Conservation (phyloP, 2,888 invertebrate species). For the Drepana falcataria region DNA sequence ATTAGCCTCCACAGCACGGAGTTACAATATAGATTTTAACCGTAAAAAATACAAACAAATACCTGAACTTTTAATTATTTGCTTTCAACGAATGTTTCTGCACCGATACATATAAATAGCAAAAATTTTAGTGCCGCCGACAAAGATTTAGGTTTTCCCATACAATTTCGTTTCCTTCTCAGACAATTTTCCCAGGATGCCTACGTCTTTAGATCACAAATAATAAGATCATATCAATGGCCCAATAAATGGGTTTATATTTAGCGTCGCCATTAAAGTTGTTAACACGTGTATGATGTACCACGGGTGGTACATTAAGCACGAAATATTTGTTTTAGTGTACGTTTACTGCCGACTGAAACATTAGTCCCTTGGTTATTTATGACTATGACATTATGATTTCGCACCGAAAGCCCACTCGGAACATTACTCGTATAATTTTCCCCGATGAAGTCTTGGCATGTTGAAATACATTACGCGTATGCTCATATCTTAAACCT, state of each 20-base stretch:
- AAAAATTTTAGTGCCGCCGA: no score
- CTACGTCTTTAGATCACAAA: background rate
- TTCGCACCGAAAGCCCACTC: constrained; percentile 26
- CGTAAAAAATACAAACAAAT: no score
- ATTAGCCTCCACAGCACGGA: no score
- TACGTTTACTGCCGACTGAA: constrained; percentile 28
- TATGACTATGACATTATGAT: constrained; percentile 36
- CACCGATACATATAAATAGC: no score
- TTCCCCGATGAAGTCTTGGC: constrained; percentile 3
- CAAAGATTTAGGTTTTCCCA: no score
- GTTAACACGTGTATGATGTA: background rate
- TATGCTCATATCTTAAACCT: background rate
- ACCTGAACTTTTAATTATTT: no score
- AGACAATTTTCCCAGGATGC: no score
- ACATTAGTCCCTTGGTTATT: constrained; percentile 39
- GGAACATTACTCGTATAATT: background rate
- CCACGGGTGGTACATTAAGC: constrained; percentile 1
- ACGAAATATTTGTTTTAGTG: constrained; percentile 17
- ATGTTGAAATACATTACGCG: constrained; percentile 12
- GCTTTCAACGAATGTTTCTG: no score
- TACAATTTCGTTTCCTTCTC: no score
- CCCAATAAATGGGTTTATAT: background rate
- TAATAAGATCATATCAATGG: background rate
- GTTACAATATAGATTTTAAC: no score
- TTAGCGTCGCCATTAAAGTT: background rate